Base-by-base conservation (phyloP, 2,797 vertebrate genomes). In the Pangasius macronema region DNA sequence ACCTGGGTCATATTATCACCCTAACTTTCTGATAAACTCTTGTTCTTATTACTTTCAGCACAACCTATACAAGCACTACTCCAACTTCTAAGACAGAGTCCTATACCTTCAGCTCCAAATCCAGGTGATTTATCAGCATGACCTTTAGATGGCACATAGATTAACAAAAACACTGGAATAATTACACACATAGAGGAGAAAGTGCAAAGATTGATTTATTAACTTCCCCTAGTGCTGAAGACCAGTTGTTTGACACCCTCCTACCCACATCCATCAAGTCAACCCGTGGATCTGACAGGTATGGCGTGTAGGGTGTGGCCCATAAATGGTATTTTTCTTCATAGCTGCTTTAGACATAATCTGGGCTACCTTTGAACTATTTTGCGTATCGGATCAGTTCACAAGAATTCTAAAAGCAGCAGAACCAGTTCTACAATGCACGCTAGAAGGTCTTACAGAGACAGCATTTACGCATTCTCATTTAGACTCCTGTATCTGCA, bases 371-470 rank as follows among this genome's bases (percentile, higher is more conserved):
- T 91, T 84, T 82, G 22, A 68, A 49, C 36, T 81, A 79, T 49
- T 90, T 87, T 63, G 51, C 85, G 80, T 67, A 75, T 89, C 85
- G 91, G 67, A 93, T 8, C 92, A 51, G 90, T 82, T 95, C 93
- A 70, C 75, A 97, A 95, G 63, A 94, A 94, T 86, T 93, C 90
- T 68, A 93, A 93, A 93, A 92, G 72, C 89, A 94, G 89, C 39
- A 73, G 88, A 49, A 89, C 86, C 92, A 95, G 93, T 87, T 88
- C 94, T 84, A 89, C 92, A n/a, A 30, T 91, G 46, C 96, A 93
- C 72, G 92, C 85, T 80, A 91, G 91, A 72, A 92, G 92, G 20
- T 85, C 93, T 4, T 95, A 93, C 87, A 87, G 93, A 91, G 94
- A 92, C 86, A 95, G 87, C 88, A 97, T 95, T 96, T 96, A 94